A percentile compares a stretch with the other conserved stretches of the same genome.
phyloP scores from a whole-genome alignment of 2,113 vertebrate species.

The Cebidichthys violaceus region DNA sequence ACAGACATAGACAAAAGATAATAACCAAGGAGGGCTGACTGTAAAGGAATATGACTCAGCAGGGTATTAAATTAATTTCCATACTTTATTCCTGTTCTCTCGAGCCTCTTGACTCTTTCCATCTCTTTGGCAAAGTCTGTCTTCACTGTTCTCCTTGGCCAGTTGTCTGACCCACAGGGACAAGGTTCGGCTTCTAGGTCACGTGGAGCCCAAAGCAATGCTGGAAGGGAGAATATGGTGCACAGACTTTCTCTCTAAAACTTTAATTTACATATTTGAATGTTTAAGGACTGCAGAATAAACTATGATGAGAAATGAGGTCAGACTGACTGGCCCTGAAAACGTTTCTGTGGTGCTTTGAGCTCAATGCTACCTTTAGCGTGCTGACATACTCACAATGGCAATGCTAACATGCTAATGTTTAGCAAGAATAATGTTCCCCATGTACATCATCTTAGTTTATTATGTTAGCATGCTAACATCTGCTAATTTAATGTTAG shows the following conservation, averaged over 20 bases:
- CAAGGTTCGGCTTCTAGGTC: background rate
- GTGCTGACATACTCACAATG: background rate
- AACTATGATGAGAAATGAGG: background rate
- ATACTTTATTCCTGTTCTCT: slow-evolving; percentile 29
- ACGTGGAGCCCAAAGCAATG: background rate
- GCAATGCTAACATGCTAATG: background rate
- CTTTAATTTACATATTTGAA: background rate
- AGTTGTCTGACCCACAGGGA: slow-evolving; percentile 5
- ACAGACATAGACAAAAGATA: slow-evolving; percentile 39
- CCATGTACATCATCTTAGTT: background rate
- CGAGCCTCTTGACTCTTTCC: background rate
- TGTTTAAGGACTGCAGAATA: background rate
- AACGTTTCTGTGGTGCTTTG: background rate
- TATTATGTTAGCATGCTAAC: background rate
- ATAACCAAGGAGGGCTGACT: slow-evolving; percentile 43
- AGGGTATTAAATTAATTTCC: slow-evolving; percentile 49
- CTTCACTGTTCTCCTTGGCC: background rate
- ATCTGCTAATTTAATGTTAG: background rate
- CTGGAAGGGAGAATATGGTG: background rate
- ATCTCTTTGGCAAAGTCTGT: background rate
- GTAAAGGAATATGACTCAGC: slow-evolving; percentile 22
- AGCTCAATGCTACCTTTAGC: background rate
- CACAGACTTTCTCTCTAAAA: background rate
- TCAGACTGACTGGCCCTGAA: background rate
- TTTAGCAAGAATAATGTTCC: background rate